Evolutionary conservation across 2,888 invertebrate species (phyloP), one percentile per base, ranked within the genome.

Genomic region (Ctena decussata): DNA sequence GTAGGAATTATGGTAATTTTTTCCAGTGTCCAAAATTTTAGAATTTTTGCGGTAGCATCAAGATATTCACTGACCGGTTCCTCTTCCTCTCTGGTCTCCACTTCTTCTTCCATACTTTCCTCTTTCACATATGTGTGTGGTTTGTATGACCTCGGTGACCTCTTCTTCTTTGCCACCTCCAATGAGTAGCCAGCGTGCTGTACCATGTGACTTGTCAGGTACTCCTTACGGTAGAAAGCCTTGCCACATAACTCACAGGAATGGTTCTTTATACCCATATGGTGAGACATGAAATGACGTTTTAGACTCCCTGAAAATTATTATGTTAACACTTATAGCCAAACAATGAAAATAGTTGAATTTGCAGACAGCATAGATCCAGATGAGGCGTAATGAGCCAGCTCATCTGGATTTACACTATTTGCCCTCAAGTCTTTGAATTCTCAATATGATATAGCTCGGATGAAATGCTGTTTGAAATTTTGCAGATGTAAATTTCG

Each of bases 221-320:
- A 93, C 78, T 93, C 93, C 78, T 93, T 93, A 18, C 93, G 84
- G 73, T 90, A 92, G 86, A 93, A 93, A 21, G 88, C 80, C 39
- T 92, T 90, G 35, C 89, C 90, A 82, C 93, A 93, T 32, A 90
- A 81, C 24, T 91, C 90, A 82, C 93, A 93, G 39, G 87, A 87
- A 84, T 92, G 92, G 73, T 91, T 89, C 74, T 91, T 89, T 35
- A 92, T 89, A n/a, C 92, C 91, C 81, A 91, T 85, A 84, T 93
- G 93, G 24, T 85, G 41, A 32, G 93, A 90, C 82, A 91, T 91
- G 74, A 89, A 88, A 60, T 93, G 93, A n/a, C 93, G 87, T 72
- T 92, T 92, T 27, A 93, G 77, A 80, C 93, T 93, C 81, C 93
- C 93, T 93, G 85, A 65, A 65, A 65, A 46, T 21, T 12, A 15